Percentiles rank a stretch among this genome's conserved stretches.
Conservation (phyloP, 2,888 invertebrate species). For the Epinotia demarniana region DNA sequence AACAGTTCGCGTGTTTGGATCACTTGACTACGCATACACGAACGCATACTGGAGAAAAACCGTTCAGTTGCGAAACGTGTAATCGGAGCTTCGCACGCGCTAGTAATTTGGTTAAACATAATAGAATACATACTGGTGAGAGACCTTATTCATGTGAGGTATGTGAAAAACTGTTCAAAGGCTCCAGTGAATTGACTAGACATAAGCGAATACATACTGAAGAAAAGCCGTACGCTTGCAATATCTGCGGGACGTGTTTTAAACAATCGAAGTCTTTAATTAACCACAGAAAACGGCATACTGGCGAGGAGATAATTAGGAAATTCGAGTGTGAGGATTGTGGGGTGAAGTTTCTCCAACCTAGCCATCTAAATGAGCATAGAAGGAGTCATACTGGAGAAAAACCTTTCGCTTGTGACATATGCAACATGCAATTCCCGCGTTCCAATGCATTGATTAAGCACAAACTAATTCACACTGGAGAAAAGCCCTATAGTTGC, state of each 20-base stretch:
- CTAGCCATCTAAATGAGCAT: neutral
- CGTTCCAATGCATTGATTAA: neutral
- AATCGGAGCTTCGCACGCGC: neutral
- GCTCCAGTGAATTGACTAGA: neutral
- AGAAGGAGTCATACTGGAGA: neutral
- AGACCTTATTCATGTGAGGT: neutral
- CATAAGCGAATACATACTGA: neutral
- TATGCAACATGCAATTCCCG: neutral
- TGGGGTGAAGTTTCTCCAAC: neutral
- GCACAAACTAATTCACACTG: neutral
- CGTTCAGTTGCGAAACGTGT: neutral
- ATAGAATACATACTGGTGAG: neutral
- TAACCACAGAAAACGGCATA: neutral
- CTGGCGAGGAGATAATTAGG: neutral
- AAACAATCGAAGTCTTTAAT: neutral
- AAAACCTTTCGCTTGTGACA: neutral
- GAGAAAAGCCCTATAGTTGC: neutral
- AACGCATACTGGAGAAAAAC: neutral
- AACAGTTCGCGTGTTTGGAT: neutral
- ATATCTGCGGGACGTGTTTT: neutral
- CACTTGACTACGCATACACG: neutral
- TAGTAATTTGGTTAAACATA: neutral
- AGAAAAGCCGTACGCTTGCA: neutral
- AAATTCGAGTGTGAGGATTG: neutral
- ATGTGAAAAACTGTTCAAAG: neutral